A percentile compares a stretch with the other conserved stretches of the same genome.
Conservation (phyloP, 2,797 vertebrate genomes). For the Arnoldichthys spilopterus region DNA sequence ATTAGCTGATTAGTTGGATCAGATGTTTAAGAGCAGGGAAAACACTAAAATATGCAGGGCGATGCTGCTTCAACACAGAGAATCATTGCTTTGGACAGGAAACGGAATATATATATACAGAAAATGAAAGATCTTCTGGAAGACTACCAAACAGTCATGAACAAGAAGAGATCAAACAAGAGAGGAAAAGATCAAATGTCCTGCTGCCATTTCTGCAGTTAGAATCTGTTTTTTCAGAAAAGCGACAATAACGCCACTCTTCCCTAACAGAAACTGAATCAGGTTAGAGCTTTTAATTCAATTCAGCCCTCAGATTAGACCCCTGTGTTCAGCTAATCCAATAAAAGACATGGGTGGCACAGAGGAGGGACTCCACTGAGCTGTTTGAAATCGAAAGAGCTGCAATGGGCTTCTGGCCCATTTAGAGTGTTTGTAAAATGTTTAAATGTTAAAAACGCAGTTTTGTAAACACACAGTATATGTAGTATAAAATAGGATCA, state of each 20-base stretch:
- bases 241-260: not conserved
- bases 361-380: conserved; percentile 10
- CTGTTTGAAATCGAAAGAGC: not conserved
- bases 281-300: conserved; percentile 25
- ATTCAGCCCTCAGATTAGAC: conserved; percentile 24
- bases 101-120: not conserved
- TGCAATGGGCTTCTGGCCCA: not conserved
- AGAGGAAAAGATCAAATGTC: not conserved
- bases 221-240: not conserved
- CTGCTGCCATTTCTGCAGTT: not conserved
- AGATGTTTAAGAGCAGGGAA: not conserved
- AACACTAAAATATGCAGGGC: no score
- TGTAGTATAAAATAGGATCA: not conserved
- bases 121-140: not conserved
- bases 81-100: not conserved
- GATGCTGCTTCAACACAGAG: not conserved
- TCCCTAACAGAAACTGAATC: conserved; percentile 9
- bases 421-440: not conserved
- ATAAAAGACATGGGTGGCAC: not conserved
- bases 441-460: not conserved
- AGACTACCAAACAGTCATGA: not conserved
- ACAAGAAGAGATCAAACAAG: not conserved
- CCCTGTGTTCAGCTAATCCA: conserved; percentile 15
- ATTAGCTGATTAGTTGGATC: not conserved
- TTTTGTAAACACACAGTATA: not conserved